Evolutionary conservation across 53 echinoderm and acorn worm genomes (phyloP).

Genomic region (Patiria pectinifera): DNA sequence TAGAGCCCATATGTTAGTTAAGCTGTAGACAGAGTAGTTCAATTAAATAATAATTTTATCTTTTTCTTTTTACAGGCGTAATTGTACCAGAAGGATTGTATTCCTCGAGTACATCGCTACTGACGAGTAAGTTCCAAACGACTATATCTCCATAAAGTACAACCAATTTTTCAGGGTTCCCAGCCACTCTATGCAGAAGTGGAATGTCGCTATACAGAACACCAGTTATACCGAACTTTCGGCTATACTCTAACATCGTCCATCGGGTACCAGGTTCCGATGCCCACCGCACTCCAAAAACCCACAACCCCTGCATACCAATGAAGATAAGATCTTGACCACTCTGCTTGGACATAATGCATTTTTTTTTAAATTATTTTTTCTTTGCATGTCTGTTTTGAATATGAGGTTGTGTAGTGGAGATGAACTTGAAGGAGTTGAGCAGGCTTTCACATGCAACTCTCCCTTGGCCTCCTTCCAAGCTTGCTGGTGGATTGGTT

Average conservation of each 20-base stretch:
- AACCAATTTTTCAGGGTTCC: no score
- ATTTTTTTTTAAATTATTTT: not conserved
- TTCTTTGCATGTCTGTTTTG: constrained; percentile 82
- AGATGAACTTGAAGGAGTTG: constrained; percentile 66
- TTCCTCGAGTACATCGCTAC: constrained; percentile 81
- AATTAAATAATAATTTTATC: not conserved
- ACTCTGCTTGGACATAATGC: no score
- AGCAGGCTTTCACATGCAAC: constrained; percentile 54
- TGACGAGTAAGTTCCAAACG: constrained; percentile 71
- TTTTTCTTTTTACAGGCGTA: constrained; percentile 75
- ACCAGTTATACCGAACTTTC: no score
- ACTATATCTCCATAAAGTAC: not conserved
- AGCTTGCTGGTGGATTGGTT: constrained; percentile 69
- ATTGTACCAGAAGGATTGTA: constrained; percentile 75
- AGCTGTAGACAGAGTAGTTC: no score
- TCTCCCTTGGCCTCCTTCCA: constrained; percentile 58
- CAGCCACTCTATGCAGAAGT: no score
- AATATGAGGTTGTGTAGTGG: constrained; percentile 80
- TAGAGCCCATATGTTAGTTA: no score
- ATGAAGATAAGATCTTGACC: no score
- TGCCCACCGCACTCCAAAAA: no score
- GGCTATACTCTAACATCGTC: no score
- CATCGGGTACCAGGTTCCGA: no score
- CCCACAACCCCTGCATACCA: no score
- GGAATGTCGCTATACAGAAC: no score